phyloP scores from a whole-genome alignment of 2,797 vertebrate genomes.

The Acanthurus lineatus region DNA sequence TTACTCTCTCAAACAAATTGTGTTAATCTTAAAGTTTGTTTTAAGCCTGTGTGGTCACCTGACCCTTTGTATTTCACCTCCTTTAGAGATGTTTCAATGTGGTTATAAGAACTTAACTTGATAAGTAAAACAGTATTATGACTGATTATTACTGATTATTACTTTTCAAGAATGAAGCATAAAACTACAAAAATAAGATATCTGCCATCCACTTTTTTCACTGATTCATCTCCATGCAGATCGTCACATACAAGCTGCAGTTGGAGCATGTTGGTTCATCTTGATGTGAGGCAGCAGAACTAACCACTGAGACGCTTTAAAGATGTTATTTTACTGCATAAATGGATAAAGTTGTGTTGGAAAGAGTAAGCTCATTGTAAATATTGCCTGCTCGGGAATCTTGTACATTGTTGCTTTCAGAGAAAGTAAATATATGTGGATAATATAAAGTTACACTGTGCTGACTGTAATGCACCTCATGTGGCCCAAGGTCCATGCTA shows the following conservation, averaged over 20 bases:
- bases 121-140: background rate
- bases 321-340: too few species aligned
- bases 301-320: too few species aligned
- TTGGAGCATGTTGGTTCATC: too few species aligned
- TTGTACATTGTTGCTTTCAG: background rate
- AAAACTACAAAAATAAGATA: background rate
- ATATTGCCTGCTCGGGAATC: too few species aligned
- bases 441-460: background rate
- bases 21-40: background rate
- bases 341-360: too few species aligned
- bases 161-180: background rate
- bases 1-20: background rate
- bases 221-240: background rate
- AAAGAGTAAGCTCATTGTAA: too few species aligned
- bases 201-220: background rate
- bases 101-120: background rate
- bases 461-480: background rate
- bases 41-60: background rate
- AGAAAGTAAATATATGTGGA: background rate
- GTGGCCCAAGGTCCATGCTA: background rate
- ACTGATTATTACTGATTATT: background rate
- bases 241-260: background rate
- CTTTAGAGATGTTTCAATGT: constrained; percentile 5
- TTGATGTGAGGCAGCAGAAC: too few species aligned
- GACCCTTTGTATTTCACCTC: background rate